phyloP scores from a whole-genome alignment of 2,113 vertebrate genomes.

The Alethe castanea region DNA sequence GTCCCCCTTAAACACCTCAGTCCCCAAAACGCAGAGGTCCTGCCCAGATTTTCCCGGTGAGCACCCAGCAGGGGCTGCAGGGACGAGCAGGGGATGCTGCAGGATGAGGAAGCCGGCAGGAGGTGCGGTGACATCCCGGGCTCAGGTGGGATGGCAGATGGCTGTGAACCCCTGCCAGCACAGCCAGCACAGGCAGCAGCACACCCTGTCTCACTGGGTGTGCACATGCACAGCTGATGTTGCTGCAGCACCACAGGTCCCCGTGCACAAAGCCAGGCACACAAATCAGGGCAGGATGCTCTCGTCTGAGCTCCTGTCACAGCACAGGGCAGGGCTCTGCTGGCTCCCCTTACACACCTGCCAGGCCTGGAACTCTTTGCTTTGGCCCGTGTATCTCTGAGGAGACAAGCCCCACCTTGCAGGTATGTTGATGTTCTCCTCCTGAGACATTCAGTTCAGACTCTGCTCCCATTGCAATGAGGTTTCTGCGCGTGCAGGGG shows the following conservation, averaged over 20 bases:
- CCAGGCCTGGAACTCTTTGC: background rate
- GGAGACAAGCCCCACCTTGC: background rate
- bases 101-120: slow-evolving; percentile 23
- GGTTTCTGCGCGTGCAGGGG: rapidly evolving
- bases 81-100: background rate
- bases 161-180: background rate
- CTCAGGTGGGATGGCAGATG: slow-evolving; percentile 53
- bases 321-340: background rate
- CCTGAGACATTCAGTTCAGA: background rate
- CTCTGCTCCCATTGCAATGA: background rate
- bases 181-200: slow-evolving; percentile 2
- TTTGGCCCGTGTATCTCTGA: background rate
- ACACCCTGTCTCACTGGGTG: background rate
- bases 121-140: background rate
- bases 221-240: slow-evolving; percentile 26
- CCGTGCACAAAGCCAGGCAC: background rate
- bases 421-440: background rate
- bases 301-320: background rate
- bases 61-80: background rate
- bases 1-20: background rate
- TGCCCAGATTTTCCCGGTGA: background rate
- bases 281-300: background rate
- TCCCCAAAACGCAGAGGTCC: background rate
- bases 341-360: background rate
- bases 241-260: background rate